Conservation (phyloP, 2,888 invertebrate species). For the Junonia oenone region DNA sequence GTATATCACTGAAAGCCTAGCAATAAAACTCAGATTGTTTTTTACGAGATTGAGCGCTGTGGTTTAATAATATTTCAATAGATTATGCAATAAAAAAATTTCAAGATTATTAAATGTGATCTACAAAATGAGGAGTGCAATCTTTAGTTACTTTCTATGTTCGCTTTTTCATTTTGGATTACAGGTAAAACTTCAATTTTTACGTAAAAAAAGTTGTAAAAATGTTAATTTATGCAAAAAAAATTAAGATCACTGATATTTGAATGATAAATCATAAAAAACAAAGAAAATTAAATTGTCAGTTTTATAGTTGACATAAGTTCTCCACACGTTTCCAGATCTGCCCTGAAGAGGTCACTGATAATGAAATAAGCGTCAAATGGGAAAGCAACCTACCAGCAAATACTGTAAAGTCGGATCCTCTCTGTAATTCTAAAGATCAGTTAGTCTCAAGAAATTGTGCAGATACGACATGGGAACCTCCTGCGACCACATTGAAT, state of each 20-base stretch:
- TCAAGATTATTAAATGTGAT: not conserved
- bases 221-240: not conserved
- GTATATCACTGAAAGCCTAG: conserved; percentile 23
- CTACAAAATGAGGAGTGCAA: conserved; percentile 15
- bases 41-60: conserved; percentile 14
- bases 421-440: conserved; percentile 50
- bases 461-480: conserved; percentile 49
- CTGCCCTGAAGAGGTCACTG: conserved; percentile 53
- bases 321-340: conserved; percentile 39
- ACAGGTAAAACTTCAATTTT: conserved; percentile 19
- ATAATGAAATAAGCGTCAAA: conserved; percentile 47
- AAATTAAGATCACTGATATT: not conserved
- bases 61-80: conserved; percentile 6
- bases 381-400: conserved; percentile 48
- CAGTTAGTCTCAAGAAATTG: conserved; percentile 53
- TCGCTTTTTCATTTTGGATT: conserved; percentile 17
- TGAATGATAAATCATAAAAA: too few species aligned
- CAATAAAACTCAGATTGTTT: conserved; percentile 28
- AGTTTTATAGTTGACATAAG: not conserved
- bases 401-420: conserved; percentile 50
- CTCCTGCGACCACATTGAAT: conserved; percentile 40
- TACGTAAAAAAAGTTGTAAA: not conserved
- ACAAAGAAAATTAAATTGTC: too few species aligned
- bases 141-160: conserved; percentile 13
- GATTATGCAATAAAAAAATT: not conserved